phyloP scores from a whole-genome alignment of 1,140 invertebrate species.

The Drosophila parabipectinata region DNA sequence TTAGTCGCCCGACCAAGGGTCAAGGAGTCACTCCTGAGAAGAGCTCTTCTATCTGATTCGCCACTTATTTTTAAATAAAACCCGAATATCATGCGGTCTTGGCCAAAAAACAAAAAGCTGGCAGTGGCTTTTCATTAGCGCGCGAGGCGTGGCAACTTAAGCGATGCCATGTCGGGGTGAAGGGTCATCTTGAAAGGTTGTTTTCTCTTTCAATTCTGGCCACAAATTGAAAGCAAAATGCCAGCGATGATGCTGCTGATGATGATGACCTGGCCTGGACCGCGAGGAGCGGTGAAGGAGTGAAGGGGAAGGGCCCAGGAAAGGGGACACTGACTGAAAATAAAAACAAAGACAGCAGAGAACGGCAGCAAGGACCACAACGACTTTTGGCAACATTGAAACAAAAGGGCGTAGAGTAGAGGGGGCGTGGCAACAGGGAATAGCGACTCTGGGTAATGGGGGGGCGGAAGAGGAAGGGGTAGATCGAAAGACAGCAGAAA shows the following conservation, averaged over 20 bases:
- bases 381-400: slow-evolving; percentile 71
- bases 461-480: slow-evolving; percentile 13
- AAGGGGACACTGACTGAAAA: slow-evolving; percentile 1
- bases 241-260: slow-evolving; percentile 47
- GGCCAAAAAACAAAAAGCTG: background rate
- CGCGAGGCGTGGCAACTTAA: slow-evolving; percentile 40
- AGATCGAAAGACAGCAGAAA: slow-evolving; percentile 72
- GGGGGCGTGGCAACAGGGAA: slow-evolving; percentile 1
- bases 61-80: too few relatives aligned
- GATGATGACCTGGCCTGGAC: slow-evolving; percentile 27
- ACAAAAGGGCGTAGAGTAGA: slow-evolving; percentile 37
- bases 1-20: background rate
- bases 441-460: background rate
- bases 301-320: too few relatives aligned
- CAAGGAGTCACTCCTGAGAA: too few relatives aligned
- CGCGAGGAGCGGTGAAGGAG: background rate
- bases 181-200: slow-evolving; percentile 38
- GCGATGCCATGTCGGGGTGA: slow-evolving; percentile 5
- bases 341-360: slow-evolving; percentile 21
- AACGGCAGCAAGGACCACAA: slow-evolving; percentile 23
- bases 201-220: slow-evolving; percentile 51
- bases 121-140: slow-evolving; percentile 55
- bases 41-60: too few relatives aligned
- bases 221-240: slow-evolving; percentile 72
- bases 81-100: background rate